Conservation (phyloP, 64 coral and sea anemone genomes). For the Porites australiensis region DNA sequence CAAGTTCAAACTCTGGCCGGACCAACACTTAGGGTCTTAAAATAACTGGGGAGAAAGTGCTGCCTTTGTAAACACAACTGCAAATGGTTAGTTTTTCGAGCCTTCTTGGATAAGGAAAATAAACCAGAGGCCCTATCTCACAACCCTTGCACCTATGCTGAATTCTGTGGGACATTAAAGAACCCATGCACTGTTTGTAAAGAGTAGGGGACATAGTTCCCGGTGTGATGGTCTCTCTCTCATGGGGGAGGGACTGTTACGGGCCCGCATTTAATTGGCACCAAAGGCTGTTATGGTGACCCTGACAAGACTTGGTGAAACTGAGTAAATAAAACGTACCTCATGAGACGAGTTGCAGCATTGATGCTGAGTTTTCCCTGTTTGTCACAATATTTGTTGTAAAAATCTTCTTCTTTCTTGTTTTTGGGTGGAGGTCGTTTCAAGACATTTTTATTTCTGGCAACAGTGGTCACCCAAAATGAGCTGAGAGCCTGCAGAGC, state of each 20-base stretch:
- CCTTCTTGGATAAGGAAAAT: no score
- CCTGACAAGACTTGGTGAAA: background rate
- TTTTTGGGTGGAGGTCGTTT: slow-evolving; percentile 41
- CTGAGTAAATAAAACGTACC: background rate
- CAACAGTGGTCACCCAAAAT: slow-evolving; percentile 56
- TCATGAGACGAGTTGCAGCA: slow-evolving; percentile 68
- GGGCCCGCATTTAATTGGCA: background rate
- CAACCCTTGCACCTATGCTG: no score
- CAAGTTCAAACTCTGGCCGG: no score
- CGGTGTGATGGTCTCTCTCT: no score
- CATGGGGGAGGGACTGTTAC: background rate
- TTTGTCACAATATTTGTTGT: slow-evolving; percentile 74
- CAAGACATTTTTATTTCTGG: slow-evolving; percentile 39
- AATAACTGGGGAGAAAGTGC: no score
- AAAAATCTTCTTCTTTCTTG: slow-evolving; percentile 56
- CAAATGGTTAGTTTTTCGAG: no score
- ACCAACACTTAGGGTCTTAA: no score
- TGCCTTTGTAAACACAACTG: no score
- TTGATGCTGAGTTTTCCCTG: slow-evolving; percentile 32
- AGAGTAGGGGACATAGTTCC: no score
- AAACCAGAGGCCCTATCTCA: no score
- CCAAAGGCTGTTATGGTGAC: background rate
- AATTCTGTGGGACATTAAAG: no score
- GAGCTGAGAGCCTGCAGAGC: slow-evolving; percentile 58
- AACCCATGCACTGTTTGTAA: no score